Conservation (phyloP, 2,797 vertebrate genomes). For the Pangasius mekongensis region DNA sequence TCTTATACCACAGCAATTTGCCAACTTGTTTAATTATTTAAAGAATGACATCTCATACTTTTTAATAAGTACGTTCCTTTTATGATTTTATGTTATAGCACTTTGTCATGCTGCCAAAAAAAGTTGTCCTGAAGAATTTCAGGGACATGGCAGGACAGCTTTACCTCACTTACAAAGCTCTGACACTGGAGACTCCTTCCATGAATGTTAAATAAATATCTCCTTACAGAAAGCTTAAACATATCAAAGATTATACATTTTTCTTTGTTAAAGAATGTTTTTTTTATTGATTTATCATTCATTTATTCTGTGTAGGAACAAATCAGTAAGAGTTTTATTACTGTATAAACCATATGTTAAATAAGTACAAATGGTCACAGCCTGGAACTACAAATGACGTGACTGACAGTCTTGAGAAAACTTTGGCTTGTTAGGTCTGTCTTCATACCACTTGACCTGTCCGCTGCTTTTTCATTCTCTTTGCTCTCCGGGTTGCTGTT, state of each 20-base stretch:
- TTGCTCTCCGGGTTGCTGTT: background rate
- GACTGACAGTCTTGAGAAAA: background rate
- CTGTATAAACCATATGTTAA: background rate
- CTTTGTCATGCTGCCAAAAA: background rate
- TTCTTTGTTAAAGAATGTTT: background rate
- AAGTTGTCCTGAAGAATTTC: background rate
- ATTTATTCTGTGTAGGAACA: background rate
- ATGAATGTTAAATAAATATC: background rate
- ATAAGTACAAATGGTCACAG: background rate
- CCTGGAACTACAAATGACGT: background rate
- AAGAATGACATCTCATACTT: background rate
- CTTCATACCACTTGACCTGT: background rate
- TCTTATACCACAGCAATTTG: background rate
- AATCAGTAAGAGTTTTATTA: background rate
- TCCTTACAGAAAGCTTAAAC: background rate
- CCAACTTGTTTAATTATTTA: background rate
- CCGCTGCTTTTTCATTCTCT: background rate
- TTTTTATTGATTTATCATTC: background rate
- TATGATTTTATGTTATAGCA: background rate
- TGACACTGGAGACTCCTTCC: background rate
- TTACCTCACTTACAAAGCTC: background rate
- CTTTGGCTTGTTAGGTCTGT: constrained; percentile 1
- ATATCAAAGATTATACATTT: background rate
- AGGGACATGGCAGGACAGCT: background rate
- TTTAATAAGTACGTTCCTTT: background rate